Evolutionary conservation across 1,140 invertebrate species (phyloP), one percentile per base, ranked within the genome.

Genomic region (Wiebesia pumilae): DNA sequence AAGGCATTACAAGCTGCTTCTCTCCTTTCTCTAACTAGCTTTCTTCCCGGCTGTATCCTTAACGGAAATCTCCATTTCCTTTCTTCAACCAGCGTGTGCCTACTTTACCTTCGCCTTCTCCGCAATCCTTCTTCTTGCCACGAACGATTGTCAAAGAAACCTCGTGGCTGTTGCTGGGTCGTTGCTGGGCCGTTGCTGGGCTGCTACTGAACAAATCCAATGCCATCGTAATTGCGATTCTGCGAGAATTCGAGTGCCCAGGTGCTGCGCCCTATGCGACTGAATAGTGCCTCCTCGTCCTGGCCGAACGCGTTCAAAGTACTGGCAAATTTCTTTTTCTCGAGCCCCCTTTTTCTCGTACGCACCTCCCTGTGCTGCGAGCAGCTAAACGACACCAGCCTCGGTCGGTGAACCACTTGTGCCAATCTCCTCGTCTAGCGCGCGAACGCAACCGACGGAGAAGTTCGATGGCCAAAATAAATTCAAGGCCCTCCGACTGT

Each of bases 51-150:
- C 2, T 47, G 43, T 2, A 87, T 89, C 88, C 88, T 88, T 88
- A 92, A 92, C 92, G 92, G 91, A 91, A 91, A 91, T 92, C 90
- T 92, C 88, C 81, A 90, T 88, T 90, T 85, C 88, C 89, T 90
- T 91, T 87, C 75, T 86, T 75, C 3, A 27, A 27, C n/a, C 51
- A 43, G 43, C 38, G 65, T 62, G n/a, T 40, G 33, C 7, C 69
- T n/a, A 43, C 69, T 43, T 33, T n/a, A 54, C 3, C 35, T 40
- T 27, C 43, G 81, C 27, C 83, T 40, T 43, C n/a, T 27, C 35
- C 21, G 51, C 58, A n/a, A 12, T 84, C 80, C 69, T 35, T 2
- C 27, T 16, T 35, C 69, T 71, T n/a, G 80, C n/a, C 24, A 54
- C 9, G 19, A 2, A 19, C 80, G 75, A 51, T 79, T 77, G 69